Evolutionary conservation across 1,140 invertebrate genomes (phyloP).

Genomic region (Drosophila pruinosa): DNA sequence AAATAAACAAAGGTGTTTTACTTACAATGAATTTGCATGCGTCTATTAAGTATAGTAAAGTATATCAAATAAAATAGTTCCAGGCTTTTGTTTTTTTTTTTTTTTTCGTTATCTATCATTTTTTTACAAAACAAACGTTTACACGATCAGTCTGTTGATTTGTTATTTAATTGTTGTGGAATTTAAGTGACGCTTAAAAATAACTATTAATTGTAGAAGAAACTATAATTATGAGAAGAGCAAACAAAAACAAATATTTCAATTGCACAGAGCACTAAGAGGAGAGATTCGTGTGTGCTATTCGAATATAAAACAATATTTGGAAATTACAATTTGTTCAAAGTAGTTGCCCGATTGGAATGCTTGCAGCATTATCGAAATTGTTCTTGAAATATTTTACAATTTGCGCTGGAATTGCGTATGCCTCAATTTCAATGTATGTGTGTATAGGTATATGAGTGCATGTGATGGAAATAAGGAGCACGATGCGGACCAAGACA

Average conservation of each 20-base stretch:
- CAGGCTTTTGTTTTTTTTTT: constrained; percentile 23
- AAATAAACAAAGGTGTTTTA: constrained; percentile 36
- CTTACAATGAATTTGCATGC: constrained; percentile 58
- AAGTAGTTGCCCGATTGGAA: constrained; percentile 52
- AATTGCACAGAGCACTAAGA: constrained; percentile 52
- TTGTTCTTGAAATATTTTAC: constrained; percentile 24
- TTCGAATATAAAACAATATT: constrained; percentile 46
- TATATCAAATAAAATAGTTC: constrained; percentile 41
- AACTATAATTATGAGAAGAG: constrained; percentile 54
- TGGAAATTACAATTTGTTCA: constrained; percentile 66
- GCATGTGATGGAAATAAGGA: constrained; percentile 25
- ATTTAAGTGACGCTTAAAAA: constrained; percentile 56
- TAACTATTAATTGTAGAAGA: constrained; percentile 52
- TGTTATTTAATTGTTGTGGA: constrained; percentile 40
- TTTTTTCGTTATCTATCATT: constrained; percentile 40
- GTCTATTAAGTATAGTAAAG: constrained; percentile 46
- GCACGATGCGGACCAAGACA: constrained; percentile 21
- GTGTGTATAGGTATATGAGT: background rate
- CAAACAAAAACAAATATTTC: constrained; percentile 35
- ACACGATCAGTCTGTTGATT: constrained; percentile 69
- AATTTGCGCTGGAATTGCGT: constrained; percentile 41
- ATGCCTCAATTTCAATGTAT: constrained; percentile 44
- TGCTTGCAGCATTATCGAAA: constrained; percentile 64
- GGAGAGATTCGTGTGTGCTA: constrained; percentile 55
- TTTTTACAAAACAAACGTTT: constrained; percentile 75